A percentile compares a stretch with the other conserved stretches of the same genome.
Evolutionary conservation across 2,113 vertebrate species (phyloP).

Genomic region (Hydrolagus affinis): DNA sequence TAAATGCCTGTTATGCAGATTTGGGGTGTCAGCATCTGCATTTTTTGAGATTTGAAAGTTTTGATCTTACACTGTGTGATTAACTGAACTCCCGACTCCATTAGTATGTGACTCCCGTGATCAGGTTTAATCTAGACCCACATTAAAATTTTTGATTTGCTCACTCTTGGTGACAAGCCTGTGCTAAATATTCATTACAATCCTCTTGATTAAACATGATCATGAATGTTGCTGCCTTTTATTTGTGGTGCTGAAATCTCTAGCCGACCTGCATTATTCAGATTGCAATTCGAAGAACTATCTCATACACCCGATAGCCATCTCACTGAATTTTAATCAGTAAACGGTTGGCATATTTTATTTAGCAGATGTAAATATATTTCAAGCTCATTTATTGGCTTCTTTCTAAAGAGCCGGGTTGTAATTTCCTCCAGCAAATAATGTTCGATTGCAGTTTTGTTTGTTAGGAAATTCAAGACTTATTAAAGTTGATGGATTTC

Average conservation of each 20-base stretch:
- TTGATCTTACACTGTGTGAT: background rate
- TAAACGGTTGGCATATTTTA: background rate
- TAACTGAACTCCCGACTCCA: background rate
- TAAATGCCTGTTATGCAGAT: background rate
- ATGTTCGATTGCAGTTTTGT: background rate
- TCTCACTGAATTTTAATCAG: no score
- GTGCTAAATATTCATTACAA: background rate
- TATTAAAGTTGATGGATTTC: no score
- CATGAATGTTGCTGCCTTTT: background rate
- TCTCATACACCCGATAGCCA: background rate
- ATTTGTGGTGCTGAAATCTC: background rate
- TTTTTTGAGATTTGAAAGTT: background rate
- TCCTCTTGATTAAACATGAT: conserved; percentile 5
- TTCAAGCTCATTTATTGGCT: background rate
- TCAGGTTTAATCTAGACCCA: background rate
- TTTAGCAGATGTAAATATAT: background rate
- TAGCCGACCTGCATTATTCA: background rate
- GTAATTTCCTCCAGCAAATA: background rate
- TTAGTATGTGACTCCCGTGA: conserved; percentile 6
- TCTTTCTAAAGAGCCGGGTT: background rate
- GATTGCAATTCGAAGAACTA: background rate
- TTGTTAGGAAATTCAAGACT: background rate
- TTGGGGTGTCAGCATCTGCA: background rate
- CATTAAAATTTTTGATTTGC: conserved; percentile 12
- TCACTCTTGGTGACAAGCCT: background rate